A percentile compares a stretch with the other conserved stretches of the same genome.
phyloP scores from a whole-genome alignment of 2,888 invertebrate genomes.

The Leptopterna dolabrata region DNA sequence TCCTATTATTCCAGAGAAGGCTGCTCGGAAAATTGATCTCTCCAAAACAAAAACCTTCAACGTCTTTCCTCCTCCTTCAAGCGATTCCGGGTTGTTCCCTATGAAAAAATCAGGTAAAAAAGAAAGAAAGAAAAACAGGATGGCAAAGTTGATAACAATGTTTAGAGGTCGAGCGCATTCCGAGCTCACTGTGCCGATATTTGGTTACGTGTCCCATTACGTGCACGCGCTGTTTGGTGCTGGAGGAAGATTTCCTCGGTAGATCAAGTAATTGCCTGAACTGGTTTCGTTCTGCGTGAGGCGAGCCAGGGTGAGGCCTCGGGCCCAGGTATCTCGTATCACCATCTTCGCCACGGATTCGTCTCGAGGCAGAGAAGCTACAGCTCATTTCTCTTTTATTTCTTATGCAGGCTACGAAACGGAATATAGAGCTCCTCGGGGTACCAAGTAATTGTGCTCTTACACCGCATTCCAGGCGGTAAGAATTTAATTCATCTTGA shows the following conservation, averaged over 20 bases:
- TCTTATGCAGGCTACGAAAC: neutral
- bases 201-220: conserved; percentile 35
- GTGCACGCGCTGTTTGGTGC: conserved; percentile 24
- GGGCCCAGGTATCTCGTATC: neutral
- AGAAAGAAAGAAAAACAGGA: too few relatives aligned
- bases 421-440: neutral
- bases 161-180: conserved; percentile 11
- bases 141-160: conserved; percentile 9
- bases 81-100: too few relatives aligned
- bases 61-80: too few relatives aligned
- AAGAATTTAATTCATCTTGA: too few relatives aligned
- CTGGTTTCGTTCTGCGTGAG: conserved; percentile 32
- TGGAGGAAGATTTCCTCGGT: neutral
- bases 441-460: neutral
- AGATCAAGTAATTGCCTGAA: conserved; percentile 4
- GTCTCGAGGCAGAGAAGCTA: neutral
- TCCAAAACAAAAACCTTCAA: too few relatives aligned
- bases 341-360: conserved; percentile 1
- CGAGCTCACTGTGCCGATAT: conserved; percentile 23
- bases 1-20: too few relatives aligned
- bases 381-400: neutral
- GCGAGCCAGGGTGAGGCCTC: neutral
- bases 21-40: too few relatives aligned
- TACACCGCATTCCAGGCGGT: neutral
- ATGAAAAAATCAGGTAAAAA: too few relatives aligned